These are phyloP conservation scores for Caenorhabditis macrosperma DNA, from an alignment of 2,888 invertebrate species.

Conservation along the genomic window DNA sequence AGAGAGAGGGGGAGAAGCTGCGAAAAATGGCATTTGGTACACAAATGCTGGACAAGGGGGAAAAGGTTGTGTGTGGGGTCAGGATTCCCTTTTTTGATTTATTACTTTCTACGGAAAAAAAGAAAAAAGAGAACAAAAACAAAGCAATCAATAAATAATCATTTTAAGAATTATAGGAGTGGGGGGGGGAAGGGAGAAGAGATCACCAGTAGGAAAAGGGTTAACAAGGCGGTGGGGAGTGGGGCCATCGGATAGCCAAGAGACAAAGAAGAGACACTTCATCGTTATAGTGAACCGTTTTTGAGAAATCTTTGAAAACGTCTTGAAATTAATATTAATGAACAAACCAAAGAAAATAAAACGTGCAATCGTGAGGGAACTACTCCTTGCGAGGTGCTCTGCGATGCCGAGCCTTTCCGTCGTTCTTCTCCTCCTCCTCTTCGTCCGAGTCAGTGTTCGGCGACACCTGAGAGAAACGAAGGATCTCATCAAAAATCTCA, in stretches of 20 bases:
- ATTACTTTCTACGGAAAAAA: slow-evolving; percentile 1
- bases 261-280: slow-evolving; percentile 5
- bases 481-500: too few relatives aligned
- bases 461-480: slow-evolving; percentile 17
- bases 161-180: background rate
- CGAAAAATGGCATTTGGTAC: background rate
- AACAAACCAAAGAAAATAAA: slow-evolving; percentile 1
- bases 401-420: slow-evolving; percentile 47
- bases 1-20: background rate
- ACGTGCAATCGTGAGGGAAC: background rate
- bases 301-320: slow-evolving; percentile 11
- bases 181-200: slow-evolving; percentile 2
- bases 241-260: slow-evolving; percentile 24
- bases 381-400: slow-evolving; percentile 50
- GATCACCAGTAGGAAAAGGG: slow-evolving; percentile 24
- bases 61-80: too few relatives aligned
- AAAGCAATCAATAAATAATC: slow-evolving; percentile 19
- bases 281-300: slow-evolving; percentile 42
- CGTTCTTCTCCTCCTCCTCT: slow-evolving; percentile 22
- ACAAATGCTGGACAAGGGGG: background rate
- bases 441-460: slow-evolving; percentile 29
- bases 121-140: background rate
- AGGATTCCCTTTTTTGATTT: background rate
- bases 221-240: slow-evolving; percentile 2
- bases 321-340: background rate